These are phyloP conservation scores for Lagodon rhomboides DNA, from an alignment of 2,797 vertebrate species.

Conservation along the genomic window DNA sequence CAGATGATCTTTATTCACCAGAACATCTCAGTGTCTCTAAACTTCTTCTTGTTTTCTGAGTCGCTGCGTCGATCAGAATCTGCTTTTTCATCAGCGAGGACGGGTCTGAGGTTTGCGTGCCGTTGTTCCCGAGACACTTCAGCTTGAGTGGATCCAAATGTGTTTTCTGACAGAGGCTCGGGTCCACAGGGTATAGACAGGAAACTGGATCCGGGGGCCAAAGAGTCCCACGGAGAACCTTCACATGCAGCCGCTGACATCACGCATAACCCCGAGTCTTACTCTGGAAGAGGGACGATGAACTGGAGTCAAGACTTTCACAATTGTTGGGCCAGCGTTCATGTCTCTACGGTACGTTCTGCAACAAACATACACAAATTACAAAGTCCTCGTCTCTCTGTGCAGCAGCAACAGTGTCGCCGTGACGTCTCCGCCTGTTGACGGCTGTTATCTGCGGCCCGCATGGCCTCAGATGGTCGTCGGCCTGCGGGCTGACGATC, in stretches of 20 bases:
- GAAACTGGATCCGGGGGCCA: constrained; percentile 64
- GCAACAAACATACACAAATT: no score
- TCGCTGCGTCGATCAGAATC: background rate
- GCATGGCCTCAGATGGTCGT: constrained; percentile 4
- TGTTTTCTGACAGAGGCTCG: constrained; percentile 52
- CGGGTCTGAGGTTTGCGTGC: constrained; percentile 48
- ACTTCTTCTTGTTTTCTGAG: no score
- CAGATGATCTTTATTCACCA: no score
- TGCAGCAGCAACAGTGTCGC: background rate
- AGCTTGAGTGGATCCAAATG: constrained; percentile 63
- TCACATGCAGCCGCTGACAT: constrained; percentile 51
- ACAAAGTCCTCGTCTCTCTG: background rate
- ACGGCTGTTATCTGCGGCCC: constrained; percentile 40
- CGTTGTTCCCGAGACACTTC: constrained; percentile 54
- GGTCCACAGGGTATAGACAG: constrained; percentile 74
- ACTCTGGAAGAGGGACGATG: background rate
- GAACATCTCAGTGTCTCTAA: no score
- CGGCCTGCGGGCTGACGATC: constrained; percentile 27
- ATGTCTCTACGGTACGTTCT: background rate
- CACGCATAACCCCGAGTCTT: constrained; percentile 7
- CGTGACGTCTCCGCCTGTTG: background rate
- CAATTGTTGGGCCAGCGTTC: background rate
- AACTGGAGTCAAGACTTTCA: background rate
- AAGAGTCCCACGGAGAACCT: constrained; percentile 42
- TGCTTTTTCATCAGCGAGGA: background rate